Evolutionary conservation across 1,140 invertebrate species (phyloP), one percentile per base, ranked within the genome.

Genomic region (Pachypeltis micranthus): DNA sequence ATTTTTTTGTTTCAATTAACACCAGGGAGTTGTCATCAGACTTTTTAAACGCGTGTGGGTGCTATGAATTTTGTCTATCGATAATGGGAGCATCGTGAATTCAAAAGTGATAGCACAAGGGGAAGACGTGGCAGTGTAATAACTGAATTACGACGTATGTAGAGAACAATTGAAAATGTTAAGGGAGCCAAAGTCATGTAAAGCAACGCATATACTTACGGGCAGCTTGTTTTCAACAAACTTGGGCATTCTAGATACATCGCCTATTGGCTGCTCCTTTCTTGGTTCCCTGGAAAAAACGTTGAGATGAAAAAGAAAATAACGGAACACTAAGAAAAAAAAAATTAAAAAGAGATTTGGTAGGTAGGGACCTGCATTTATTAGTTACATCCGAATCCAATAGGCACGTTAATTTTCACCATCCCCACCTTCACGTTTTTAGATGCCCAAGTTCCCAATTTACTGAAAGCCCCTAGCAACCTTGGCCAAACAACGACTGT

Each of bases 181-280:
- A n/a, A n/a, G n/a, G n/a, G n/a, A n/a, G n/a, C n/a, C n/a, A n/a
- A n/a, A n/a, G n/a, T n/a, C n/a, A n/a, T n/a, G n/a, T n/a, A n/a
- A n/a, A n/a, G n/a, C n/a, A n/a, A n/a, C n/a, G n/a, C n/a, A n/a
- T 3, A 12, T 56, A 66, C 65, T 66, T 63, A 66, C 65, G 12
- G 65, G 65, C 28, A 62, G 19, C 31, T 61, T 61, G 21, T 59
- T 51, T 64, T 66, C 65, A 39, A 47, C 62, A 23, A 64, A 47
- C 57, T 66, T 63, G 21, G 65, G 65, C 65, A 66, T 64, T 61
- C 55, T 66, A 28, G 31, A 51, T 54, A 59, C n/a, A n/a, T 66
- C 65, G 56, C 64, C 65, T 54, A 31, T 21, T 4, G 7, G 7
- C n/a, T 58, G 54, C 10, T 63, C 57, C 28, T 64, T 65, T 51